phyloP scores from a whole-genome alignment of 2,797 vertebrate species.

The Molossus alvarezi region DNA sequence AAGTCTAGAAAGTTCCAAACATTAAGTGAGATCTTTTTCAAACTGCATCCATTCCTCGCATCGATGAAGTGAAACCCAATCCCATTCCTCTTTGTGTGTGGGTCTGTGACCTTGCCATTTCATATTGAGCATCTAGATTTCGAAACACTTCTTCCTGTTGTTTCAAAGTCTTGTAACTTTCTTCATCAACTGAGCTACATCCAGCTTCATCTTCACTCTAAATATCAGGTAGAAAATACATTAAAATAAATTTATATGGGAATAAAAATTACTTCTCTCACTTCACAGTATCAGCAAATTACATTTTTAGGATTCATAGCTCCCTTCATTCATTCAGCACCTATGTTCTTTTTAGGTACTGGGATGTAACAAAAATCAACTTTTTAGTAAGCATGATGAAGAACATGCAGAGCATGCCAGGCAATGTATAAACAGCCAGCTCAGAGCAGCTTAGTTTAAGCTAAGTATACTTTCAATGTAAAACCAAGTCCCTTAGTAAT shows the following conservation, averaged over 20 bases:
- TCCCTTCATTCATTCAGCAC: not conserved
- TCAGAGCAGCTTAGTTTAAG: not conserved
- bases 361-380: not conserved
- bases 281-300: not conserved
- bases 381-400: not conserved
- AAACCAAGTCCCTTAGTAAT: not conserved
- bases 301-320: not conserved
- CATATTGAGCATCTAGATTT: slow-evolving; percentile 98
- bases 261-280: not conserved
- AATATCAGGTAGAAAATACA: slow-evolving; percentile 74
- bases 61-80: slow-evolving; percentile 96
- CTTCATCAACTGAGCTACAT: slow-evolving; percentile 93
- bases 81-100: slow-evolving; percentile 99
- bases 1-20: slow-evolving; percentile 89
- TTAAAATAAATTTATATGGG: not conserved
- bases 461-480: not conserved
- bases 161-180: slow-evolving; percentile 97
- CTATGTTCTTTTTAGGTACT: not conserved
- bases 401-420: not conserved
- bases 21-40: slow-evolving; percentile 89
- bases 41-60: slow-evolving; percentile 97
- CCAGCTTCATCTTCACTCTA: slow-evolving; percentile 96
- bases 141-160: slow-evolving; percentile 99
- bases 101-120: slow-evolving; percentile 99
- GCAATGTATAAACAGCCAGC: not conserved